Conservation (phyloP, 2,797 vertebrate species). For the Euphonia xanthogaster region DNA sequence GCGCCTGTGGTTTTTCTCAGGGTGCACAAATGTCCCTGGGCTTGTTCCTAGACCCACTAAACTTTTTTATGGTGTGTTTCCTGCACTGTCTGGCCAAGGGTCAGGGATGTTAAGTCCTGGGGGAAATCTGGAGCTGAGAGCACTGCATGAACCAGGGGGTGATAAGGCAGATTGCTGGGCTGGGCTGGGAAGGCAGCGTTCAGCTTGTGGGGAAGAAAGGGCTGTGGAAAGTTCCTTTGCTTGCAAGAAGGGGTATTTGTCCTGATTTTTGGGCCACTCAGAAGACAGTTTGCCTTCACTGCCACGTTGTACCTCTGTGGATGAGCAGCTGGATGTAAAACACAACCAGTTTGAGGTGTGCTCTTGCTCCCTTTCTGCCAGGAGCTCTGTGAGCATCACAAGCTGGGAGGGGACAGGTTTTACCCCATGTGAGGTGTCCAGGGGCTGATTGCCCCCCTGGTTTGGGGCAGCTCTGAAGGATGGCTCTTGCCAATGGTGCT, state of each 20-base stretch:
- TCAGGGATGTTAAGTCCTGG: conserved; percentile 36
- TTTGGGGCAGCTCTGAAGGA: neutral
- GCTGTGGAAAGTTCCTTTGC: neutral
- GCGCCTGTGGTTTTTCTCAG: conserved; percentile 34
- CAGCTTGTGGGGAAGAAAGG: neutral
- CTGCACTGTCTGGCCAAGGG: conserved; percentile 37
- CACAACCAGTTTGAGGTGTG: neutral
- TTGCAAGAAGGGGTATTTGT: neutral
- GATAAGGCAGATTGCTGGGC: neutral
- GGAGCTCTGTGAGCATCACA: neutral
- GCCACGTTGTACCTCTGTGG: fast-evolving
- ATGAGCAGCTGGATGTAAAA: neutral
- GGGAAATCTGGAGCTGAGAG: conserved; percentile 7
- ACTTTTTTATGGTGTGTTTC: conserved; percentile 32
- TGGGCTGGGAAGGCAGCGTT: neutral
- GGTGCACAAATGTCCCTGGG: conserved; percentile 30
- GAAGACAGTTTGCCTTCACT: neutral
- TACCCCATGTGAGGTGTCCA: neutral
- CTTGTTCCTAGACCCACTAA: neutral
- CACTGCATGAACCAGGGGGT: neutral
- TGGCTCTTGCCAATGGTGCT: neutral
- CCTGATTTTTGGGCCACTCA: neutral
- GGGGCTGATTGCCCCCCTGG: neutral
- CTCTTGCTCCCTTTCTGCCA: neutral
- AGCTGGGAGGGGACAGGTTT: neutral